phyloP scores from a whole-genome alignment of 2,797 vertebrate species.

The Channa striata region DNA sequence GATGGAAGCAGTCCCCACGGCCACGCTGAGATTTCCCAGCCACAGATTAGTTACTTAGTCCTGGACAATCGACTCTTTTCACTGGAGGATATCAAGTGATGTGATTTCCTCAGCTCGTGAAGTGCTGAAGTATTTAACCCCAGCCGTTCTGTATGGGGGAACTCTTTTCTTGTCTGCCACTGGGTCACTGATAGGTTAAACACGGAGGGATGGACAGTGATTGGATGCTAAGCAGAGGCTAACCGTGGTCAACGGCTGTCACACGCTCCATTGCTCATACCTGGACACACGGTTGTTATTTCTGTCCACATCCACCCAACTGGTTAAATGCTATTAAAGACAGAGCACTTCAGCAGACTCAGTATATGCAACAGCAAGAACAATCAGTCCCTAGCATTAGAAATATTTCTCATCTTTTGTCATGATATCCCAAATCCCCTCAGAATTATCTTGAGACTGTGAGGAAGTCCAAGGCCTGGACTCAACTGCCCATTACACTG shows the following conservation, averaged over 20 bases:
- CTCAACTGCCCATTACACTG: not conserved
- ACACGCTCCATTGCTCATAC: constrained; percentile 25
- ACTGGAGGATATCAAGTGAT: constrained; percentile 37
- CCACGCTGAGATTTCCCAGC: constrained; percentile 58
- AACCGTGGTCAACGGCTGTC: constrained; percentile 60
- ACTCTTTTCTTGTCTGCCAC: constrained; percentile 18
- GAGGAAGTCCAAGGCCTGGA: no score
- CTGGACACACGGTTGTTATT: not conserved
- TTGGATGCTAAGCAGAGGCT: constrained; percentile 41
- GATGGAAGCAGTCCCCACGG: constrained; percentile 44
- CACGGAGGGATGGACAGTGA: constrained; percentile 60
- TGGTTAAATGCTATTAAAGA: constrained; percentile 30
- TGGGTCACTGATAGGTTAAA: constrained; percentile 59
- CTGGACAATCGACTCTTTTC: constrained; percentile 49
- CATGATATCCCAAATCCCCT: constrained; percentile 4
- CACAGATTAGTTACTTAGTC: constrained; percentile 50
- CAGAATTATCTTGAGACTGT: no score
- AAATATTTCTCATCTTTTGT: constrained; percentile 29
- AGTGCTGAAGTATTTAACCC: constrained; percentile 45
- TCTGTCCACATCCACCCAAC: not conserved
- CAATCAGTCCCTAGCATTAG: constrained; percentile 14
- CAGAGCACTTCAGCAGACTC: constrained; percentile 11
- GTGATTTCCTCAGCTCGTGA: constrained; percentile 25
- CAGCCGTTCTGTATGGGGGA: constrained; percentile 23
- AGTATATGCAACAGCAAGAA: constrained; percentile 37